Base-by-base conservation (phyloP, 2,888 invertebrate genomes). In the Quadroppia sp. region DNA sequence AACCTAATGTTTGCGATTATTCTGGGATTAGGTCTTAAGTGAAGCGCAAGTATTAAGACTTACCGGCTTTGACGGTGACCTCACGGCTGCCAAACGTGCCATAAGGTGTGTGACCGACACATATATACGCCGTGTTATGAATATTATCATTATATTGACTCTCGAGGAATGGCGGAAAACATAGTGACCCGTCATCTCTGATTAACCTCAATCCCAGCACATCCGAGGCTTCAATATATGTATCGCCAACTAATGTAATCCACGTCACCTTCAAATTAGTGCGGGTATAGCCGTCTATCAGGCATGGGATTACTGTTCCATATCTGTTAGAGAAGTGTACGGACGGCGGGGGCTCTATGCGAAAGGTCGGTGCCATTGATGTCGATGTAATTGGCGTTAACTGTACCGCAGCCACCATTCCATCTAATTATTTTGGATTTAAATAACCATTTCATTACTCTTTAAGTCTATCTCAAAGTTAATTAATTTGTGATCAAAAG, bases 311-410 rank as follows among this genome's bases (percentile, higher is more conserved):
- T 30, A 70, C 50, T 17, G 53, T 32, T 30, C 74, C 74, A 23
- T 74, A 74, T 59, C 61, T 70, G 53, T 74, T 74, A 13, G 74
- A 74, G 20, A 53, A 64, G 17, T 32, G 30, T 2, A 74, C 71
- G 17, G 36, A 56, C 9, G 56, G 40, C 20, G 70, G 40, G 17
- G 74, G 74, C 48, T 50, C 42, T 40, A 45, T 36, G 20, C 42
- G 42, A 32, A 56, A 72, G 1, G 45, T 36, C 20, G 72, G 61
- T 20, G 64, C 53, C 3, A n/a, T n/a, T 53, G 7, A 23, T 13
- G 15, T 30, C 45, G 15, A 2, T 17, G 28, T 23, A 56, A 11
- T n/a, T 4, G n/a, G 50, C 4, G n/a, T 15, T 17, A 28, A 30
- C 56, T 56, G 56, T 17, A 30, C 28, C 2, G 17, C 56, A 20